Evolutionary conservation across 2,888 invertebrate species (phyloP).

Genomic region (Apodemia mormo): DNA sequence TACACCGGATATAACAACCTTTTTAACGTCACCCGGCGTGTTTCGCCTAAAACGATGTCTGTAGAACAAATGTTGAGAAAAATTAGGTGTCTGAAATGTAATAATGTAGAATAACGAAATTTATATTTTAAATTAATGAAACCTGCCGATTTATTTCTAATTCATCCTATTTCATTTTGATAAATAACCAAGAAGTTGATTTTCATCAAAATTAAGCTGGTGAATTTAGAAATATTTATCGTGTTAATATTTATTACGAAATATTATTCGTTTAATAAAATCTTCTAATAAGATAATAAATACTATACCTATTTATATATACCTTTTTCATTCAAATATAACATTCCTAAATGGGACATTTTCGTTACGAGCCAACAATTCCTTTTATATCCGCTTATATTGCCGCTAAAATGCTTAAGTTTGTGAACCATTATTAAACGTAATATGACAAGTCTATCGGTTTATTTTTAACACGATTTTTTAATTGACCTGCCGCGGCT

Average conservation of each 20-base stretch:
- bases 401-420: neutral
- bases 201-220: neutral
- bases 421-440: neutral
- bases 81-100: slow-evolving; percentile 2
- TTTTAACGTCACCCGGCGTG: neutral
- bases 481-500: slow-evolving; percentile 2
- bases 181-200: neutral
- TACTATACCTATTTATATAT: slow-evolving; percentile 13
- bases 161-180: slow-evolving; percentile 2
- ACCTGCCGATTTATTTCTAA: neutral
- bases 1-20: neutral
- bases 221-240: neutral
- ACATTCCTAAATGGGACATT: neutral
- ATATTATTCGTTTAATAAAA: neutral
- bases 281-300: neutral
- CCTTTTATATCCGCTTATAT: neutral
- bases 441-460: slow-evolving; percentile 4
- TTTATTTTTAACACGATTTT: neutral
- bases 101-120: neutral
- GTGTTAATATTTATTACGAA: neutral
- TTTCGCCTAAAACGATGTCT: neutral
- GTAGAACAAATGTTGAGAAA: slow-evolving; percentile 13
- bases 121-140: neutral
- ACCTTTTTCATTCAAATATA: neutral
- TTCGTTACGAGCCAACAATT: neutral